Evolutionary conservation across 2,888 invertebrate genomes (phyloP), one percentile per base, ranked within the genome.

Genomic region (Oconnorella tubifera): DNA sequence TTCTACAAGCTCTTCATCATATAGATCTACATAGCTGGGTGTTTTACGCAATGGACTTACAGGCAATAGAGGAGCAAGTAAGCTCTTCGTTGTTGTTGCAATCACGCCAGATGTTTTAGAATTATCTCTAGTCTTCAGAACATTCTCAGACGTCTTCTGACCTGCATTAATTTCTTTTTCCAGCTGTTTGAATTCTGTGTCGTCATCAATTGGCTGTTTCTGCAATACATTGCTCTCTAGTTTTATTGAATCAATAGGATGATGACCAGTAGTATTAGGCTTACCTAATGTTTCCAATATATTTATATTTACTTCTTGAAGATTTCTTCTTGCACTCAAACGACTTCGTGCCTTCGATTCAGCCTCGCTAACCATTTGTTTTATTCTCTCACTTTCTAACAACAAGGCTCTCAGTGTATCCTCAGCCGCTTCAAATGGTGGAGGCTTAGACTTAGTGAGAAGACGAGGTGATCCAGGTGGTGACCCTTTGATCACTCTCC

Each of bases 1-100:
- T 32, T 69, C 64, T 27, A 69, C 56, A 32, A 66, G 50, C 25
- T 69, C 69, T 59, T 70, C 70, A 57, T 70, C 70, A 49, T 70
- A 70, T 28, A 70, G 64, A 32, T 70, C 70, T 10, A 63, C 57
- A 28, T 65, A 70, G 33, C 68, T 69, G 14, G 68, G 68, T 6
- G 59, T 40, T 31, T 57, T 63, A 23, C 33, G 40, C 53, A 63
- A 40, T 3, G 60, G 51, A 29, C 27, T 62, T 32, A 28, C 29
- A 31, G 27, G 33, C 10, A 51, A 23, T 4, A 14, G 28, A 10
- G 28, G 23, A 2, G 28, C n/a, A 23, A 2, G 33, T 6, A 23
- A 4, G 14, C 1, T 1, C 19, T 40, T 40, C 40, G 40, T 14
- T 14, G 10, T 40, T 19, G 6, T 6, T 14, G 10, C 40, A 14